Evolutionary conservation across 2,888 invertebrate genomes (phyloP).

Genomic region (Tachina grossa): DNA sequence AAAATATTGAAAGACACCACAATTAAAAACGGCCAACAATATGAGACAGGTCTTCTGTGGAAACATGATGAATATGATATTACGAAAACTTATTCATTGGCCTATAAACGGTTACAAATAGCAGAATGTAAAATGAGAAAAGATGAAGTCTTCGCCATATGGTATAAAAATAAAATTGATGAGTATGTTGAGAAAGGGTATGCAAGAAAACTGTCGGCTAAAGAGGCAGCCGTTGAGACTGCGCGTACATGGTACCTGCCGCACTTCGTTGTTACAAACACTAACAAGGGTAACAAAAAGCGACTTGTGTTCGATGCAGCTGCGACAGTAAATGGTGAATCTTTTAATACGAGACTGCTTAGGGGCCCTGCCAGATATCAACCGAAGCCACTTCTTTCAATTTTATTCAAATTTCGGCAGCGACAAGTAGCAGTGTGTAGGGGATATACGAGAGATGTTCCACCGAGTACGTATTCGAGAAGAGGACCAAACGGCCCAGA

Average conservation of each 20-base stretch:
- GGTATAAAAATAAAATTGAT: neutral
- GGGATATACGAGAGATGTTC: slow-evolving; percentile 13
- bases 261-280: neutral
- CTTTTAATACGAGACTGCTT: too few species aligned
- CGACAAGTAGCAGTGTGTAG: neutral
- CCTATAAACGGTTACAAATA: slow-evolving; percentile 49
- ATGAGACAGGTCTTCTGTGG: neutral
- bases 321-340: too few species aligned
- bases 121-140: slow-evolving; percentile 44
- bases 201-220: neutral
- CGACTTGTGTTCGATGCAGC: too few species aligned
- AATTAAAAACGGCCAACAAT: slow-evolving; percentile 13
- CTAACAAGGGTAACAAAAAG: slow-evolving; percentile 22
- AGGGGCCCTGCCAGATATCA: too few species aligned
- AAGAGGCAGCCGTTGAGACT: neutral
- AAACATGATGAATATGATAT: slow-evolving; percentile 26
- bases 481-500: neutral
- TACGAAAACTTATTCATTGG: slow-evolving; percentile 48
- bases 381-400: neutral
- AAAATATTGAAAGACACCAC: too few species aligned
- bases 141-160: slow-evolving; percentile 8
- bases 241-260: too few species aligned
- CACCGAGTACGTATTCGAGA: slow-evolving; percentile 6
- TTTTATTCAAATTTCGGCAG: slow-evolving; percentile 63
- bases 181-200: too few species aligned